These are phyloP conservation scores for Hypomecis punctinalis DNA, from an alignment of 2,888 invertebrate genomes.

Conservation along the genomic window DNA sequence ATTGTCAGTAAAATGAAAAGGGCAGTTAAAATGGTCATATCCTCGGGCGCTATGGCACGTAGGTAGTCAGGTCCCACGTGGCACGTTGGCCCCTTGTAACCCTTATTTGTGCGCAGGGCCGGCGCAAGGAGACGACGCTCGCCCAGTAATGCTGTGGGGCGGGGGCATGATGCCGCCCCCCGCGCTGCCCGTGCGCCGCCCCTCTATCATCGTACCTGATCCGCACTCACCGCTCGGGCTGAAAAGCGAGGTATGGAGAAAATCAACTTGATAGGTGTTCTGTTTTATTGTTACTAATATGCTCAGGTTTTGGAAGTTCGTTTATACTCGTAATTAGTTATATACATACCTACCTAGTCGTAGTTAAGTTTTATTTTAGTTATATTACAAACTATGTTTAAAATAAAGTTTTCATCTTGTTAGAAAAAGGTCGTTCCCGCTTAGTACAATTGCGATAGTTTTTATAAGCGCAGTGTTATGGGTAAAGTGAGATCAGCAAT, in stretches of 20 bases:
- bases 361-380: too few relatives aligned
- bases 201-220: conserved; percentile 86
- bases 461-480: too few relatives aligned
- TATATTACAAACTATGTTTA: too few relatives aligned
- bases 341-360: too few relatives aligned
- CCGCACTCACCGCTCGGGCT: conserved; percentile 83
- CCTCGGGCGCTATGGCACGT: conserved; percentile 37
- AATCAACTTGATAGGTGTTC: neutral
- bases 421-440: too few relatives aligned
- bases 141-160: conserved; percentile 67
- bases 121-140: conserved; percentile 59
- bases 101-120: conserved; percentile 45
- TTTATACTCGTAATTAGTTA: too few relatives aligned
- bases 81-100: conserved; percentile 17
- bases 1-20: too few relatives aligned
- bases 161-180: conserved; percentile 80
- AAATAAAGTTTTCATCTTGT: too few relatives aligned
- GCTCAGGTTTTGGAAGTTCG: neutral
- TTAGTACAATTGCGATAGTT: too few relatives aligned
- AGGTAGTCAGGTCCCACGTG: conserved; percentile 36
- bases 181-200: conserved; percentile 87
- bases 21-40: conserved; percentile 31
- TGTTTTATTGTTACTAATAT: neutral
- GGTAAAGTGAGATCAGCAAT: too few relatives aligned
- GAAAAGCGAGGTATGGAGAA: conserved; percentile 78